Base-by-base conservation (phyloP, 2,113 vertebrate species). In the Glaucidium brasilianum region DNA sequence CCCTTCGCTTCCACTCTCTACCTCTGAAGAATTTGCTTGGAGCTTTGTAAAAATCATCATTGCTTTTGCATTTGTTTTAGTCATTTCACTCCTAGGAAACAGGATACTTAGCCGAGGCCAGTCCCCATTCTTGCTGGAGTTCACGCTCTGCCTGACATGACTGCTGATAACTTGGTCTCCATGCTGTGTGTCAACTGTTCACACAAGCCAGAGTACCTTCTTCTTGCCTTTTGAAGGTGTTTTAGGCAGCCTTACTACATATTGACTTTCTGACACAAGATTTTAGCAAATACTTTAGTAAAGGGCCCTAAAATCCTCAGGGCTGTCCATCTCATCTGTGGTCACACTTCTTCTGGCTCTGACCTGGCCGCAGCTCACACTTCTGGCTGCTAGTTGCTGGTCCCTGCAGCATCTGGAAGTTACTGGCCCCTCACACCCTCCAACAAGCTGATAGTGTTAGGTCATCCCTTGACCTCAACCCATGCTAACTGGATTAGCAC, bases 391-490 rank as follows among this genome's bases (percentile, higher is more conserved):
- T 86, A 30, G 6, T 37, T 62, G n/a, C 50, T 45, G 22, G 17
- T 80, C 25, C 37, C 35, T 10, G 1, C 0, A 0, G 72, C 63
- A 77, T 22, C 50, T 77, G 43, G n/a, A 50, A 58, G 55, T 25
- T 29, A 35, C 16, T 53, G 25, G 11, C 15, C 27, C 19, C 29
- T 84, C 0, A 0, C 11, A 3, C 10, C 29, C 15, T 53, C 45
- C 34, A 41, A 45, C 6, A 39, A 32, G 9, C 13, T 26, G 19
- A 30, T 19, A 34, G 10, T 6, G 1, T 53, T 35, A 52, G n/a
- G 27, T 22, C 1, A 2, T 49, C 39, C 26, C 19, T 74, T 29
- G 59, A 2, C 1, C 53, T 50, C 55, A 71, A 20, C 37, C n/a
- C 7, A 1, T 5, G 29, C 0, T 1, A 49, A 18, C 27, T 21